Conservation (phyloP, 35 echinoderm and acorn worm species). For the Strongylocentrotus purpuratus region DNA sequence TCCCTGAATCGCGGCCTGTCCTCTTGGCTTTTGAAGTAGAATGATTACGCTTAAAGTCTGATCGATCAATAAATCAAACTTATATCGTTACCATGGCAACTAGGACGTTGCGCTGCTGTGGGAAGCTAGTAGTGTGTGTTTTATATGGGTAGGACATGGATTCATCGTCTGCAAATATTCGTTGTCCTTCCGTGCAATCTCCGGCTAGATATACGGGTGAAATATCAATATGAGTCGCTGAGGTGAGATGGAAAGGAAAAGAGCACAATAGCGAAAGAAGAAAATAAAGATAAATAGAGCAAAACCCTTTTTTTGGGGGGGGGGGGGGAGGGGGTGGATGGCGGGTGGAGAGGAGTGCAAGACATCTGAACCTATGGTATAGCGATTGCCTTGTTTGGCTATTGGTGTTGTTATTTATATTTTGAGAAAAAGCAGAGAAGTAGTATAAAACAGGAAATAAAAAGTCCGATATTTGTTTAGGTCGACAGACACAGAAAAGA, state of each 20-base stretch:
- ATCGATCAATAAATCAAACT: slow-evolving; percentile 12
- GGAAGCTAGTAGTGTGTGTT: not conserved
- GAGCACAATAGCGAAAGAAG: not conserved
- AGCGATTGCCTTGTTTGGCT: too few species aligned
- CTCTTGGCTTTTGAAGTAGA: slow-evolving; percentile 11
- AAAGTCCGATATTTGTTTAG: too few species aligned
- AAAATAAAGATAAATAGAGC: not conserved
- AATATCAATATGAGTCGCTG: not conserved
- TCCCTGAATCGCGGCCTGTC: not conserved
- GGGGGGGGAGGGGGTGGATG: too few species aligned
- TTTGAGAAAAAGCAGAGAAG: too few species aligned
- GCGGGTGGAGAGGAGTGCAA: too few species aligned
- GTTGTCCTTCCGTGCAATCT: not conserved
- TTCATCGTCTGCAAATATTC: not conserved
- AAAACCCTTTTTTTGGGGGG: not conserved
- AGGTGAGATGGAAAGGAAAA: not conserved
- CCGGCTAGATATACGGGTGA: not conserved
- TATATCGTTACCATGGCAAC: not conserved
- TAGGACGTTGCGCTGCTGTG: not conserved
- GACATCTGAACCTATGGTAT: too few species aligned
- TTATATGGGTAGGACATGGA: not conserved
- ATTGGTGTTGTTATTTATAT: too few species aligned
- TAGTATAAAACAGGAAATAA: too few species aligned
- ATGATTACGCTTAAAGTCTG: slow-evolving; percentile 2
- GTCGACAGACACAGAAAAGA: too few species aligned